phyloP scores from a whole-genome alignment of 1,140 invertebrate species.

The Probaryconus sp. region DNA sequence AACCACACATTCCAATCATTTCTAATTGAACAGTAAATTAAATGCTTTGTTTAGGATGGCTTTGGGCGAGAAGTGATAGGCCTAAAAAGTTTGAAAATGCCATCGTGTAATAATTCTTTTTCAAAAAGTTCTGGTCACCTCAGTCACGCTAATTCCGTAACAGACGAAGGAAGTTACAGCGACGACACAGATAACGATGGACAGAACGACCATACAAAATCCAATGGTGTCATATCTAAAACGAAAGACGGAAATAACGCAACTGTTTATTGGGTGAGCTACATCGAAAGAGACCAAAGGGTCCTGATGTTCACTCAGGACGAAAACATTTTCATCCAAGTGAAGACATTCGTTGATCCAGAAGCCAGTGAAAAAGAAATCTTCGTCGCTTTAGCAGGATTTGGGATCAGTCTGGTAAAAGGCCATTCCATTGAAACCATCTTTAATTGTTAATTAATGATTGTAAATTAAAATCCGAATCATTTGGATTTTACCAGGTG shows the following conservation, averaged over 20 bases:
- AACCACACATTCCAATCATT: too few species aligned
- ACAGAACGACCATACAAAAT: constrained; percentile 28
- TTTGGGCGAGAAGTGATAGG: constrained; percentile 84
- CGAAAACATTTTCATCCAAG: constrained; percentile 84
- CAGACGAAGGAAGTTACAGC: constrained; percentile 49
- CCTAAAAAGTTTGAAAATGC: constrained; percentile 81
- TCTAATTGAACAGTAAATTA: too few species aligned
- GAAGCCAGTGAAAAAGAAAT: constrained; percentile 85
- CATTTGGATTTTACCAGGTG: constrained; percentile 42
- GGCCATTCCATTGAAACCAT: background rate
- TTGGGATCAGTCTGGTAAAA: constrained; percentile 83
- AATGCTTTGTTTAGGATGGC: constrained; percentile 80
- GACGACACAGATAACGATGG: constrained; percentile 67
- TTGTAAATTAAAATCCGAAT: too few species aligned
- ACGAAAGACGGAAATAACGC: constrained; percentile 80
- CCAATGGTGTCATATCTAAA: background rate
- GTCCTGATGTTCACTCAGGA: constrained; percentile 90
- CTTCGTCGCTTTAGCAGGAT: constrained; percentile 84
- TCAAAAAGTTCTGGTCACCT: constrained; percentile 25
- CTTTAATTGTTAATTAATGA: background rate
- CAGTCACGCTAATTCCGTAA: constrained; percentile 43
- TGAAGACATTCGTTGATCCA: constrained; percentile 83
- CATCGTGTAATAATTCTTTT: constrained; percentile 58
- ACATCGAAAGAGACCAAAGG: constrained; percentile 85
- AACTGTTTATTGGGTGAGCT: constrained; percentile 90